These are phyloP conservation scores for Nemotelus pantherinus DNA, from an alignment of 2,888 invertebrate species.

Conservation along the genomic window DNA sequence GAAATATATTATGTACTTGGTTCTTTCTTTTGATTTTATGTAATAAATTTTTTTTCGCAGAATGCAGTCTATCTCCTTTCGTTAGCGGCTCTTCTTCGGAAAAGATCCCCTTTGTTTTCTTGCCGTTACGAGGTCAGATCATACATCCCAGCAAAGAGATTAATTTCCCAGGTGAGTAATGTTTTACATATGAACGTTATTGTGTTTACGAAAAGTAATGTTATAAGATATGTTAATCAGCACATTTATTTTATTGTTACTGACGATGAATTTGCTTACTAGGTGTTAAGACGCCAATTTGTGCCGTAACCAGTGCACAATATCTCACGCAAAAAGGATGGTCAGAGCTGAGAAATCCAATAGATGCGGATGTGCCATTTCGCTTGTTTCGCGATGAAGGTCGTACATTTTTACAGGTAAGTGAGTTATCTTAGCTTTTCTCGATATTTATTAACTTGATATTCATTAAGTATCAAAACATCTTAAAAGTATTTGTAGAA, in stretches of 20 bases:
- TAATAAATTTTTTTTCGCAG: slow-evolving; percentile 65
- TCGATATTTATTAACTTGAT: no score
- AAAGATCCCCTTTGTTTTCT: slow-evolving; percentile 85
- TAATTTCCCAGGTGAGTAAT: slow-evolving; percentile 72
- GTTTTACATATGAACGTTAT: slow-evolving; percentile 39
- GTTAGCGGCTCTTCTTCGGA: slow-evolving; percentile 76
- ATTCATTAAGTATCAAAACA: no score
- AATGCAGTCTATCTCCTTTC: slow-evolving; percentile 84
- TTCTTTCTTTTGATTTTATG: slow-evolving; percentile 45
- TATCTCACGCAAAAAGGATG: slow-evolving; percentile 83
- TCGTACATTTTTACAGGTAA: slow-evolving; percentile 81
- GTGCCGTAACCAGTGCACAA: slow-evolving; percentile 86
- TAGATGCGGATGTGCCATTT: slow-evolving; percentile 82
- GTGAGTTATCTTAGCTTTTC: not conserved
- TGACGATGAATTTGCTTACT: not conserved
- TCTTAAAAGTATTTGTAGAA: no score
- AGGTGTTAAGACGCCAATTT: slow-evolving; percentile 84
- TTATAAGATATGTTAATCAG: slow-evolving; percentile 12
- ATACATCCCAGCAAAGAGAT: slow-evolving; percentile 89
- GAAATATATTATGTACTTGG: slow-evolving; percentile 46
- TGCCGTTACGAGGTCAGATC: slow-evolving; percentile 87
- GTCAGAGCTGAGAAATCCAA: slow-evolving; percentile 79
- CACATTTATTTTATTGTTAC: slow-evolving; percentile 41
- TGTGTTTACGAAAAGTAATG: no score
- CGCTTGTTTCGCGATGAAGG: slow-evolving; percentile 83